phyloP scores from a whole-genome alignment of 1,140 invertebrate species.

The Diachasmimorpha longicaudata region DNA sequence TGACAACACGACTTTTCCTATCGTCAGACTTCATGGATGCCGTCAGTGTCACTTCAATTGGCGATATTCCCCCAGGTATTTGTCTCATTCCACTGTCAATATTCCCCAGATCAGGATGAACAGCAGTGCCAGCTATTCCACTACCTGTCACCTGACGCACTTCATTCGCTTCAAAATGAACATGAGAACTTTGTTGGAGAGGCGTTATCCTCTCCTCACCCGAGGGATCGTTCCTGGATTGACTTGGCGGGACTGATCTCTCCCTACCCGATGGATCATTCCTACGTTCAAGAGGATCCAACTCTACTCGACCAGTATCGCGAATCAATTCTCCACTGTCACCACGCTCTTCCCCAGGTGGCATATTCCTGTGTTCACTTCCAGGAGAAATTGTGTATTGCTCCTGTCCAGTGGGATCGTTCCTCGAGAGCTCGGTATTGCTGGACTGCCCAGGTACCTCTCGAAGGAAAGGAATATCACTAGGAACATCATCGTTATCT shows the following conservation, averaged over 20 bases:
- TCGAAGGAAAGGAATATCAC: slow-evolving; percentile 57
- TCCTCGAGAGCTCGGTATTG: slow-evolving; percentile 51
- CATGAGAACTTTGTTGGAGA: slow-evolving; percentile 31
- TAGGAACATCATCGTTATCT: slow-evolving; percentile 60
- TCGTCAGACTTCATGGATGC: slow-evolving; percentile 36
- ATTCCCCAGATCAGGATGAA: slow-evolving; percentile 37
- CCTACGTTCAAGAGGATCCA: slow-evolving; percentile 45
- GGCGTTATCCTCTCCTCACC: slow-evolving; percentile 48
- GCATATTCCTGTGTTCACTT: slow-evolving; percentile 51
- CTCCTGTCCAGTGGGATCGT: slow-evolving; percentile 59
- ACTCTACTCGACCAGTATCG: slow-evolving; percentile 53
- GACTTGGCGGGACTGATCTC: slow-evolving; percentile 46
- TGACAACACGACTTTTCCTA: slow-evolving; percentile 49
- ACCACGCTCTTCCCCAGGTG: slow-evolving; percentile 54
- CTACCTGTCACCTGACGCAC: slow-evolving; percentile 52
- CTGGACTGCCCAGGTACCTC: slow-evolving; percentile 60
- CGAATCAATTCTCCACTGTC: slow-evolving; percentile 29
- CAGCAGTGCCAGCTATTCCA: slow-evolving; percentile 44
- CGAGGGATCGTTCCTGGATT: slow-evolving; percentile 57
- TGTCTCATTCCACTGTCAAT: slow-evolving; percentile 46
- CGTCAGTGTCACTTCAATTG: slow-evolving; percentile 40
- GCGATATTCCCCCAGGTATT: slow-evolving; percentile 55
- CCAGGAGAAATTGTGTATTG: slow-evolving; percentile 46
- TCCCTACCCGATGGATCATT: slow-evolving; percentile 59
- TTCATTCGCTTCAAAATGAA: slow-evolving; percentile 43